Base-by-base conservation (phyloP, 2,888 invertebrate species). In the Alcis repandata region DNA sequence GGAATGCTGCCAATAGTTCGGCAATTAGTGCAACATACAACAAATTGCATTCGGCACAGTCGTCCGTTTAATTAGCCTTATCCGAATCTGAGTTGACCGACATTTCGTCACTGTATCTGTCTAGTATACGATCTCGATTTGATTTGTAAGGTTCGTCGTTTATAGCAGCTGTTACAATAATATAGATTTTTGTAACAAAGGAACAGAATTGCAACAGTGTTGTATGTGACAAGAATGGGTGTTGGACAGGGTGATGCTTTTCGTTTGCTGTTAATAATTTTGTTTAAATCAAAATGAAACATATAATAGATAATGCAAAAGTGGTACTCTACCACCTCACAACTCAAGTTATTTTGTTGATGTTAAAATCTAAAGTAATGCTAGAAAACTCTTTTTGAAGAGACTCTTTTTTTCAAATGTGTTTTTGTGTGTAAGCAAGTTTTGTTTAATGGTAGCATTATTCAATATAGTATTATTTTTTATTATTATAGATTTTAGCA, bases 401-500 rank as follows among this genome's bases (percentile, higher is more conserved):
- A n/a, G 27, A 4, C 6, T 2, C 2, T 27, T 27, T 27, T 6
- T 27, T 27, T 27, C 27, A 27, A 27, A 27, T 27, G 6, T 27
- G 27, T 15, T 7, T 15, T 40, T 40, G 40, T 1, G 13, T 36
- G 10, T 13, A 11, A n/a, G n/a, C n/a, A 40, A 2, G 11, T 40
- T 40, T 17, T 9, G 3, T 20, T 20, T 1, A 2, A 19, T 19
- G 10, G 11, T 13, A 27, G 1, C n/a, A n/a, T 27, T 27, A 9
- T 15, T 27, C 32, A 15, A 15, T 15, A 8, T 1, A 27, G 27
- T 48, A 49, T 49, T 32, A n/a, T 32, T 27, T 49, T 27, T 15
- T n/a, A 11, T 15, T n/a, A 11, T 59, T 9, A 2, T 33, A 98
- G 98, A 96, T 96, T 88, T 94, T 97, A 93, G 96, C 97, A 89